Conservation (phyloP, 2,797 vertebrate species). For the Poeciliopsis paucimaculata region DNA sequence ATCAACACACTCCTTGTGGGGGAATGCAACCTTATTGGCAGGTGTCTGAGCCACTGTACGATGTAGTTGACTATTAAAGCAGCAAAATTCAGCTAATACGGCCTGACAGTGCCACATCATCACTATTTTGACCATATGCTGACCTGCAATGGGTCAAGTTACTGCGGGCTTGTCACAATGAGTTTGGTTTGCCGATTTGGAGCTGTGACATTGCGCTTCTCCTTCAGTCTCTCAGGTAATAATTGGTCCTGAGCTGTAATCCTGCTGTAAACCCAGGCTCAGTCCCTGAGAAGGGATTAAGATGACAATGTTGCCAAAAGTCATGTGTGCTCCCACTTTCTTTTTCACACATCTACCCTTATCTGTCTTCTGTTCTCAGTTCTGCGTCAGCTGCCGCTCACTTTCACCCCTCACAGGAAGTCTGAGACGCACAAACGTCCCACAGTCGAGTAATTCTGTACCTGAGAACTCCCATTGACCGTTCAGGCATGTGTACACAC, state of each 20-base stretch:
- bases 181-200: slow-evolving; percentile 44
- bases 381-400: slow-evolving; percentile 7
- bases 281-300: slow-evolving; percentile 62
- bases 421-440: slow-evolving; percentile 23
- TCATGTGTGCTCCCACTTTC: slow-evolving; percentile 29
- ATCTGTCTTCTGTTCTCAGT: slow-evolving; percentile 28
- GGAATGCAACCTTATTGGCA: slow-evolving; percentile 55
- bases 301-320: slow-evolving; percentile 58
- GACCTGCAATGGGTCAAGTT: slow-evolving; percentile 53
- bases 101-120: slow-evolving; percentile 54
- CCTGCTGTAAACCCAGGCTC: slow-evolving; percentile 69
- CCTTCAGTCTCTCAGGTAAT: slow-evolving; percentile 68
- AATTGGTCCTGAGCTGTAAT: slow-evolving; percentile 72
- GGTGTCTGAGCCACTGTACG: slow-evolving; percentile 49
- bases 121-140: slow-evolving; percentile 57
- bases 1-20: slow-evolving; percentile 29
- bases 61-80: slow-evolving; percentile 47
- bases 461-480: slow-evolving; percentile 46
- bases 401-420: slow-evolving; percentile 7
- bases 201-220: slow-evolving; percentile 66
- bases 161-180: slow-evolving; percentile 62
- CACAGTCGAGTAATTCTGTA: slow-evolving; percentile 11
- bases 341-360: slow-evolving; percentile 32
- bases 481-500: slow-evolving; percentile 26
- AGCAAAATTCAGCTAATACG: slow-evolving; percentile 31